phyloP scores from a whole-genome alignment of 2,888 invertebrate genomes.

The Lobophora halterata region DNA sequence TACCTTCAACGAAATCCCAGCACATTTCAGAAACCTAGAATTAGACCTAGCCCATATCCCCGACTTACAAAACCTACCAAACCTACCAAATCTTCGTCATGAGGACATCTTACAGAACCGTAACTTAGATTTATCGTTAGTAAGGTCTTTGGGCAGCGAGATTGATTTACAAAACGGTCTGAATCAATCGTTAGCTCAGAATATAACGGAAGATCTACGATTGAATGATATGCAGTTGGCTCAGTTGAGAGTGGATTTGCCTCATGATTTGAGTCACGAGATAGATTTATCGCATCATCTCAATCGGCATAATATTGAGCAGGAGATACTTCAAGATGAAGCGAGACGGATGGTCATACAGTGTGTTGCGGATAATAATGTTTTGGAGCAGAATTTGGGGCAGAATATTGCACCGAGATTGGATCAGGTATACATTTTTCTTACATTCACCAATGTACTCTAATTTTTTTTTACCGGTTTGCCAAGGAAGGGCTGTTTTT shows the following conservation, averaged over 20 bases:
- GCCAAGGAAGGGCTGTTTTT: no score
- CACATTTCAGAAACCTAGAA: slow-evolving; percentile 55
- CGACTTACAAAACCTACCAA: slow-evolving; percentile 30
- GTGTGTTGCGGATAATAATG: slow-evolving; percentile 21
- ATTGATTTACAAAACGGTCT: slow-evolving; percentile 44
- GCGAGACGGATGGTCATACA: slow-evolving; percentile 38
- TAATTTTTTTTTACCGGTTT: no score
- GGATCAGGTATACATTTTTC: slow-evolving; percentile 31
- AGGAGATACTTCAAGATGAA: slow-evolving; percentile 42
- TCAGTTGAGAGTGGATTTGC: slow-evolving; percentile 43
- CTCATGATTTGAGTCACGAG: slow-evolving; percentile 53
- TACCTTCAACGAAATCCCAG: slow-evolving; percentile 59
- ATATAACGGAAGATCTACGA: slow-evolving; percentile 52
- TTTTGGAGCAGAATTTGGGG: slow-evolving; percentile 21
- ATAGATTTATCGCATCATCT: slow-evolving; percentile 55
- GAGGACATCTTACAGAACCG: slow-evolving; percentile 48
- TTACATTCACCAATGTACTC: no score
- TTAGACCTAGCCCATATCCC: slow-evolving; percentile 53
- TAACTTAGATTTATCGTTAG: slow-evolving; percentile 43
- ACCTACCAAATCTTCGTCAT: slow-evolving; percentile 20
- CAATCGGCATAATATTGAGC: slow-evolving; percentile 48
- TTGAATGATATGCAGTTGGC: slow-evolving; percentile 40
- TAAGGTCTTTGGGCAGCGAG: slow-evolving; percentile 37
- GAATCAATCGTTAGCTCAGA: slow-evolving; percentile 47
- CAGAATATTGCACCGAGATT: slow-evolving; percentile 20